phyloP scores from a whole-genome alignment of 2,113 vertebrate genomes.

The Oenanthe melanoleuca region DNA sequence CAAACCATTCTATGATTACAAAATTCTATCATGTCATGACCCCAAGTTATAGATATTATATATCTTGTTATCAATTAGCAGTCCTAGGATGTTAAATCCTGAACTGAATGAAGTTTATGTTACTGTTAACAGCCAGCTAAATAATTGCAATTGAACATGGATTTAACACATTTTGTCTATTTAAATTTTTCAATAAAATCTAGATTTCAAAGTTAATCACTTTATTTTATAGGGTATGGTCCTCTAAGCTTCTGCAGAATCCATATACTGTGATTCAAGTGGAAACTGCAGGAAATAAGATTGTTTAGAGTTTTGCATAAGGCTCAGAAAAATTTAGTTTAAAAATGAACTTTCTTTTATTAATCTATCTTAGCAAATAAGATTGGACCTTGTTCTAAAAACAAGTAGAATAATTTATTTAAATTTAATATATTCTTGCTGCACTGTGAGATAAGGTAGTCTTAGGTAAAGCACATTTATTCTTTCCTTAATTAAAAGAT shows the following conservation, averaged over 20 bases:
- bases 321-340: neutral
- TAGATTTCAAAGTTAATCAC: neutral
- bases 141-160: neutral
- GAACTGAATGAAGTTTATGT: neutral
- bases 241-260: neutral
- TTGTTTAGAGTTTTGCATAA: neutral
- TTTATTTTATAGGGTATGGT: neutral
- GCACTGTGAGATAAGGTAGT: neutral
- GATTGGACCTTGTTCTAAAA: neutral
- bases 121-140: neutral
- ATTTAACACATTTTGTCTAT: neutral
- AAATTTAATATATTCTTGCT: neutral
- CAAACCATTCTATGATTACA: neutral
- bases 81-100: neutral
- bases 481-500: neutral
- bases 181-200: neutral
- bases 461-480: neutral
- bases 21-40: neutral
- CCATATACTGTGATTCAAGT: neutral
- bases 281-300: neutral
- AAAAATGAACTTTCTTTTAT: neutral
- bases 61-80: neutral
- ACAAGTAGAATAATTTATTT: neutral
- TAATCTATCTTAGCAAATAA: neutral
- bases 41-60: neutral